Base-by-base conservation (phyloP, 2,888 invertebrate species). In the Tipula unca region DNA sequence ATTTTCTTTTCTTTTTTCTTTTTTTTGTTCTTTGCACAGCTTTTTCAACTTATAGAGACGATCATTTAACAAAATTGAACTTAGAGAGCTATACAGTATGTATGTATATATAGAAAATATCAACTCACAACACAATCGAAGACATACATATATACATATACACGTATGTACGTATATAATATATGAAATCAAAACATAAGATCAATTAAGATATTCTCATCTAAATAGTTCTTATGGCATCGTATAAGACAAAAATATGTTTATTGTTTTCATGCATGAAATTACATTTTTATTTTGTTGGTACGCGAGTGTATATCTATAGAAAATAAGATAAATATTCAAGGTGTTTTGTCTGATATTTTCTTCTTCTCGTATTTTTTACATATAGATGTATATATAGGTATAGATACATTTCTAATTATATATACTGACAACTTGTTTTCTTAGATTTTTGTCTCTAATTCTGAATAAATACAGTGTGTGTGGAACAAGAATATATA, bases 131-230 rank as follows among this genome's bases (percentile, higher is more conserved):
- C 39, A 39, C 6, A 39, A n/a, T n/a, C n/a, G n/a, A n/a, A n/a
- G n/a, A n/a, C n/a, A n/a, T n/a, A 39, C 3, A 39, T 10, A 39
- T 10, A 6, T 5, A 36, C 32, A 36, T 1, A 48, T 5, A 48
- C n/a, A 48, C n/a, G 48, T 4, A 48, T n/a, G 48, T 48, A 48
- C 0, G 17, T 17, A 48, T 48, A 48, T 48, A 17, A 48, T 69
- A 69, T 25, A 69, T 69, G 69, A 69, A 69, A 69, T 69, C 69
- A 69, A 69, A 69, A 69, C 69, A 69, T 69, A 69, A 69, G 69
- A 69, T 69, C 69, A 69, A 69, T 69, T 69, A 69, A 69, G 69
- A 69, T 69, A 69, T 69, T 69, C 69, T 69, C 69, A 69, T 69
- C 69, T 69, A 69, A 69, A 69, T 69, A 69, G 69, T 69, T 69